Conservation (phyloP, 2,888 invertebrate genomes). For the Eugnorisma glareosa region DNA sequence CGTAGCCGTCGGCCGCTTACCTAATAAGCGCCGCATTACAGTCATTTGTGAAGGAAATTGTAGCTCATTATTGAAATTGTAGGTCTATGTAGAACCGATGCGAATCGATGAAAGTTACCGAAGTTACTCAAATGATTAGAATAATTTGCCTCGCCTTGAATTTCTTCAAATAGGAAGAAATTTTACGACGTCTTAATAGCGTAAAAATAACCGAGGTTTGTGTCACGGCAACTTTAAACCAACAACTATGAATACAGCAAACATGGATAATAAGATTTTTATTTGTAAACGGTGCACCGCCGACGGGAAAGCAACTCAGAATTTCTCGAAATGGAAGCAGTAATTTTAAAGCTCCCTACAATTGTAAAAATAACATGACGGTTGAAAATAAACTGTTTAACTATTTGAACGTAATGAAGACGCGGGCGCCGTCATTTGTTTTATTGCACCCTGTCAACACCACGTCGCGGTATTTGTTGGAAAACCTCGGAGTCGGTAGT, state of each 20-base stretch:
- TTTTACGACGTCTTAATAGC: not conserved
- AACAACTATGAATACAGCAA: not conserved
- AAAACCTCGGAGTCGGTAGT: slow-evolving; percentile 15
- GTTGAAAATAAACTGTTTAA: slow-evolving; percentile 52
- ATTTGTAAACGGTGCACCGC: slow-evolving; percentile 4
- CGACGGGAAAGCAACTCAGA: slow-evolving; percentile 16
- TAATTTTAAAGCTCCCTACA: not conserved
- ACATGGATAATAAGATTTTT: not conserved
- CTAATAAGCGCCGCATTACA: slow-evolving; percentile 18
- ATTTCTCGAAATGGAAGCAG: not conserved
- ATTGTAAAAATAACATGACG: slow-evolving; percentile 2
- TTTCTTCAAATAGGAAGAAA: not conserved
- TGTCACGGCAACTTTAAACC: not conserved
- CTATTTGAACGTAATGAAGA: slow-evolving; percentile 66
- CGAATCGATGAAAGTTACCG: slow-evolving; percentile 1
- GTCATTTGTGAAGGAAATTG: slow-evolving; percentile 39
- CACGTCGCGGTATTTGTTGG: not conserved
- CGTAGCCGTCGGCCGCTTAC: slow-evolving; percentile 64
- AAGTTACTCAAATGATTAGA: slow-evolving; percentile 23
- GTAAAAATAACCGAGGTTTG: not conserved
- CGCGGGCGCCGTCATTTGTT: slow-evolving; percentile 18
- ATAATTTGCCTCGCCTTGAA: not conserved
- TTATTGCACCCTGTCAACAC: not conserved
- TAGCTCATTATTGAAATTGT: slow-evolving; percentile 43
- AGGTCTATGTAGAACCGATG: not conserved